Conservation (phyloP, 2,113 vertebrate species). For the Lipophrys pholis region DNA sequence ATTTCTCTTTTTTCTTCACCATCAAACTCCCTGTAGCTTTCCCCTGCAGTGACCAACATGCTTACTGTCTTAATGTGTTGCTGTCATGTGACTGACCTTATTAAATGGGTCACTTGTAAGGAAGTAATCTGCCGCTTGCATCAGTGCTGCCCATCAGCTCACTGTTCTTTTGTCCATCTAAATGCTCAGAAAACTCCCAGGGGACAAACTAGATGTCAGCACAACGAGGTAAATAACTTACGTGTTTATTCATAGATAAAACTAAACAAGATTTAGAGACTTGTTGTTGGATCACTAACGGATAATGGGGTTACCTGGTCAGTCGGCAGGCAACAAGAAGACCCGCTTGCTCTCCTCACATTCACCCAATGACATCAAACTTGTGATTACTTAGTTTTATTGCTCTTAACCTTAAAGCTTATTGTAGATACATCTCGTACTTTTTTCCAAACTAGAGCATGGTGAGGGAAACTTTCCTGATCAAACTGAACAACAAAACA, state of each 20-base stretch:
- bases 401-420: no score
- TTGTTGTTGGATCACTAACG: no score
- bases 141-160: slow-evolving; percentile 6
- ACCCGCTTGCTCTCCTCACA: not conserved
- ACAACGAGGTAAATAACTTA: not conserved
- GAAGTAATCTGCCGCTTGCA: slow-evolving; percentile 36
- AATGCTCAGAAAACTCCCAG: not conserved
- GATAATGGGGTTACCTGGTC: slow-evolving; percentile 4
- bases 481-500: no score
- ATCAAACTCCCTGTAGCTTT: no score
- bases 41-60: not conserved
- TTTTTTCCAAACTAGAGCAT: no score
- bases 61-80: slow-evolving; percentile 26
- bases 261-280: no score
- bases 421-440: no score
- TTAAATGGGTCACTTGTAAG: slow-evolving; percentile 35
- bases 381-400: not conserved
- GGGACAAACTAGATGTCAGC: not conserved
- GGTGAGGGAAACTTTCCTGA: no score
- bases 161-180: not conserved
- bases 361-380: not conserved
- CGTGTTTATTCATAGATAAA: not conserved
- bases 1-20: no score
- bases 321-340: not conserved
- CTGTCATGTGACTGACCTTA: slow-evolving; percentile 51